These are phyloP conservation scores for Sycophila texana DNA, from an alignment of 2,888 invertebrate genomes.

Conservation along the genomic window DNA sequence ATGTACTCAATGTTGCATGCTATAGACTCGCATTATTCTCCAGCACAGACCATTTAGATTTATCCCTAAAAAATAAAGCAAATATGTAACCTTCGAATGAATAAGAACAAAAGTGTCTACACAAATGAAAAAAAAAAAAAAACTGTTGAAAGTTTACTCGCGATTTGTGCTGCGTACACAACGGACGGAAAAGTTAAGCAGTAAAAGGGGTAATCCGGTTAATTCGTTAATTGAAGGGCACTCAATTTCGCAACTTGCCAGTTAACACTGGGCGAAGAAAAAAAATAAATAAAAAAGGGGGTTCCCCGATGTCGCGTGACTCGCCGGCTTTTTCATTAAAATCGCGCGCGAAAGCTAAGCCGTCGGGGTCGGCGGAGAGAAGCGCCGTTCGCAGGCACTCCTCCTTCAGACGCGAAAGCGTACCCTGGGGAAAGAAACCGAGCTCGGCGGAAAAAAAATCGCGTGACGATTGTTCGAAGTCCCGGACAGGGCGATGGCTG, in stretches of 20 bases:
- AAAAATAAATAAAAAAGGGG: background rate
- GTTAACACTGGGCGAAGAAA: constrained; percentile 21
- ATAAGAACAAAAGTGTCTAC: background rate
- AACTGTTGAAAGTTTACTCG: background rate
- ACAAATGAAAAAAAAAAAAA: no score
- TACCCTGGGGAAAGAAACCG: constrained; percentile 23
- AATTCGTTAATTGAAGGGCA: constrained; percentile 33
- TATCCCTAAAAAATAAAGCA: background rate
- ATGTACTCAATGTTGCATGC: constrained; percentile 18
- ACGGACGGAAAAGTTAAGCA: background rate
- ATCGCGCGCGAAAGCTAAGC: constrained; percentile 13
- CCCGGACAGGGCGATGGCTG: constrained; percentile 31
- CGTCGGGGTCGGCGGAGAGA: background rate
- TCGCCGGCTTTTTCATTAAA: constrained; percentile 43
- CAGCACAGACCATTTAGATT: background rate
- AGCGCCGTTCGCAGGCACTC: constrained; percentile 17
- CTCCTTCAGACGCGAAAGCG: constrained; percentile 5
- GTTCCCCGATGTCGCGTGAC: constrained; percentile 27
- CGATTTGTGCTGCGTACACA: no score
- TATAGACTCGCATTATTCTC: background rate
- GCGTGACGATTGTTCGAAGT: constrained; percentile 29
- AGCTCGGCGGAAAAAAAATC: constrained; percentile 7
- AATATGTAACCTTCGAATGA: background rate
- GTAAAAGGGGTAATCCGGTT: background rate
- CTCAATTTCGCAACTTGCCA: constrained; percentile 23